Conservation (phyloP, 2,113 vertebrate species). For the Pteronura brasiliensis region DNA sequence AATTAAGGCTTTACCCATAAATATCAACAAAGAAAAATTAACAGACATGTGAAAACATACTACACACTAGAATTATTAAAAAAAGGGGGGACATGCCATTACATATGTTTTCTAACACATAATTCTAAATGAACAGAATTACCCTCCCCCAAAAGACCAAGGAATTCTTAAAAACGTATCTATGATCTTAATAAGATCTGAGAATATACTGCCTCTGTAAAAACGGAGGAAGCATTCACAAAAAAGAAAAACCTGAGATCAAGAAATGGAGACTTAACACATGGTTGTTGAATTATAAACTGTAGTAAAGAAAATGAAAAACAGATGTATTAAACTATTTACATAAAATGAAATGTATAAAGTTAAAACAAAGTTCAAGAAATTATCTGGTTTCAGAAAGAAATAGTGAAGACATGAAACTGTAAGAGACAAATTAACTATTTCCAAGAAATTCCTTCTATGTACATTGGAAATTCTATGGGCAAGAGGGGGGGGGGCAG, state of each 20-base stretch:
- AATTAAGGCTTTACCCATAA: background rate
- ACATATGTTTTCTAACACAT: background rate
- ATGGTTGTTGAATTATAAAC: background rate
- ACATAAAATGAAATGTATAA: background rate
- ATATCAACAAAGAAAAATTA: background rate
- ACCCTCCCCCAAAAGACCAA: background rate
- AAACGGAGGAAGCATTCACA: background rate
- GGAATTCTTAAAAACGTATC: background rate
- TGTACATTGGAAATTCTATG: background rate
- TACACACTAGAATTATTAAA: background rate
- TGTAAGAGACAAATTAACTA: background rate
- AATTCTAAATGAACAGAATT: background rate
- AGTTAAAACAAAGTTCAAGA: too few species aligned
- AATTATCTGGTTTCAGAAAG: background rate
- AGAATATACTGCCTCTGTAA: background rate
- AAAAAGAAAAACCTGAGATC: background rate
- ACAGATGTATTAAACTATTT: background rate
- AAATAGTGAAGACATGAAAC: background rate
- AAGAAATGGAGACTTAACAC: background rate
- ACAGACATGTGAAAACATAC: background rate
- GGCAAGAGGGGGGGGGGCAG: background rate
- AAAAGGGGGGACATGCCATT: background rate
- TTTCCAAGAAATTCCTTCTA: background rate
- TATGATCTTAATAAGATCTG: background rate
- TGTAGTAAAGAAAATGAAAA: background rate